Evolutionary conservation across 2,113 vertebrate species (phyloP), one percentile per base, ranked within the genome.

Genomic region (Caloenas nicobarica): DNA sequence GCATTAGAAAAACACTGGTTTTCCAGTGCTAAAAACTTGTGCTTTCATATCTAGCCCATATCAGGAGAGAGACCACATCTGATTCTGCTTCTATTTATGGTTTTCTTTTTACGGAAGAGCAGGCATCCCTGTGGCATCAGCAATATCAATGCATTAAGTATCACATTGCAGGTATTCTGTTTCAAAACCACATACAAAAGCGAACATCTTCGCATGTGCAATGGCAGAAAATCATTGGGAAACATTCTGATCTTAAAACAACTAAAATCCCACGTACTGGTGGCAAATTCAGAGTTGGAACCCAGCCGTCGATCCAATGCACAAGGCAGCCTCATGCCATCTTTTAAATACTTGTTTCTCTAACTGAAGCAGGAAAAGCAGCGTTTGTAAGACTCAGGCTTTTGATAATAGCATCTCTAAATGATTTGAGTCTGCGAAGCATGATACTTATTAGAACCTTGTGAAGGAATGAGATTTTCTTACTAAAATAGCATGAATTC

Each of bases 401-500:
- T 84, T 73, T 85, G 73, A 53, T 69, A 96, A 92, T 3, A 81
- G 36, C 81, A 57, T 17, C 51, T 66, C 36, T 57, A 40, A 70
- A 81, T 40, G 1, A 48, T 72, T 82, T 54, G n/a, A 66, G 51
- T 31, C 81, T 89, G 36, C 69, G n/a, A 68, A 87, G 70, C 34
- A 70, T 24, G 46, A 48, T 36, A 73, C 29, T 73, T 48, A 64
- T 19, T 80, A 69, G 71, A 84, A 57, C 71, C n/a, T 62, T 76
- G 62, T 31, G 44, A 79, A 89, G 50, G 77, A 92, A 53, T 1
- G 33, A 80, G 25, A 60, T 74, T 85, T 65, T 86, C 48, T 81
- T 95, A 73, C 48, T 61, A 76, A 93, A 95, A 91, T 13, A 69
- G 24, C 33, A 44, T 66, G 4, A 51, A 91, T 94, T 94, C 81